Base-by-base conservation (phyloP, 1,140 invertebrate species). In the Propsilocerus akamusi region DNA sequence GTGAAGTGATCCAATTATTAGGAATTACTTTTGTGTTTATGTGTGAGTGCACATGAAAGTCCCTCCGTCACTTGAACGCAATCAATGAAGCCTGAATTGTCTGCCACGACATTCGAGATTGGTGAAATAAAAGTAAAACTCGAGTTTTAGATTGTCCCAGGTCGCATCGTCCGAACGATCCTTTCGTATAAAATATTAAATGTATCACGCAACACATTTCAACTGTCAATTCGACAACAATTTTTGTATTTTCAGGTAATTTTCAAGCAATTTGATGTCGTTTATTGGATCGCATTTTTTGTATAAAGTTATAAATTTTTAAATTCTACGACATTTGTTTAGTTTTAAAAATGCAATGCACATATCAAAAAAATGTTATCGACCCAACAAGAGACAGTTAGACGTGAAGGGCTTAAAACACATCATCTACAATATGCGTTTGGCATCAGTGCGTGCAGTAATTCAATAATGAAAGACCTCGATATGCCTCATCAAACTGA, bases 111-210 rank as follows among this genome's bases (percentile, higher is more conserved):
- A n/a, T n/a, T n/a, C n/a, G n/a, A n/a, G n/a, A n/a, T n/a, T n/a
- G n/a, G n/a, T n/a, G n/a, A n/a, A n/a, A n/a, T n/a, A n/a, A n/a
- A n/a, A n/a, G n/a, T n/a, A n/a, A n/a, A n/a, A n/a, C n/a, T n/a
- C n/a, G n/a, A n/a, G n/a, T n/a, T n/a, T n/a, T n/a, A n/a, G n/a
- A n/a, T n/a, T n/a, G n/a, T n/a, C n/a, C n/a, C n/a, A n/a, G n/a
- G n/a, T n/a, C n/a, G n/a, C n/a, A n/a, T n/a, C n/a, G n/a, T n/a
- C n/a, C n/a, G n/a, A n/a, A n/a, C n/a, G n/a, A n/a, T n/a, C n/a
- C n/a, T n/a, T n/a, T n/a, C n/a, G n/a, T n/a, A n/a, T n/a, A n/a
- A 41, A 41, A 41, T 41, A 41, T 41, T 41, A 41, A 41, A 41
- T 41, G 17, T 41, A 41, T 17, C 34, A 41, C 34, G 34, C 34